Conservation (phyloP, 1,140 invertebrate genomes). For the Mylabris phalerata region DNA sequence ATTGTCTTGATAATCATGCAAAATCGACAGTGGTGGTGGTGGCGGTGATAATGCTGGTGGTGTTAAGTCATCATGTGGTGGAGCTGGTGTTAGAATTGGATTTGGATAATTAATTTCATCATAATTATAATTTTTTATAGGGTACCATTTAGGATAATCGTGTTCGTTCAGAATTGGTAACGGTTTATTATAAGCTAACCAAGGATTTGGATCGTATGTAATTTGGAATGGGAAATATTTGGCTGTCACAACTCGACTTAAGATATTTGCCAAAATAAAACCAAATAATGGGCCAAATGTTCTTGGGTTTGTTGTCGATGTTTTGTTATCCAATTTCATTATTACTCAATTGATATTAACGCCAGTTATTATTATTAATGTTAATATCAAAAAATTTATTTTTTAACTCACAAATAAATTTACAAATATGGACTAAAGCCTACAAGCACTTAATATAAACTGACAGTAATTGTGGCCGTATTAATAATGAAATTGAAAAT, state of each 20-base stretch:
- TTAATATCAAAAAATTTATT: too few species aligned
- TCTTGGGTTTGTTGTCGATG: background rate
- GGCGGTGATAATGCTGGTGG: too few species aligned
- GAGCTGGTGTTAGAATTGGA: conserved; percentile 6
- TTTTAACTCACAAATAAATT: too few species aligned
- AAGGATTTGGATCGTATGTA: conserved; percentile 6
- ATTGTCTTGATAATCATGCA: background rate
- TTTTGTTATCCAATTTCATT: background rate
- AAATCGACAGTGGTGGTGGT: too few species aligned
- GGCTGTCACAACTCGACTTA: background rate
- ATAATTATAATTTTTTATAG: conserved; percentile 5
- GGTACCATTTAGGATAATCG: conserved; percentile 8
- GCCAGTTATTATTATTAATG: too few species aligned
- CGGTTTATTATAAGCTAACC: conserved; percentile 12
- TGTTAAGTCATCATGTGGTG: background rate
- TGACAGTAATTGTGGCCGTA: too few species aligned
- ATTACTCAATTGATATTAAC: too few species aligned
- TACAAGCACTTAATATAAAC: too few species aligned
- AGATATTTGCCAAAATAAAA: conserved; percentile 12
- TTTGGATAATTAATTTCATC: conserved; percentile 1
- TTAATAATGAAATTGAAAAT: too few species aligned
- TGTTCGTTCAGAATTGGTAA: background rate
- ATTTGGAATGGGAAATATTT: conserved; percentile 11
- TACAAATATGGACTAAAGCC: too few species aligned
- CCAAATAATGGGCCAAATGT: conserved; percentile 10